A percentile compares a stretch with the other conserved stretches of the same genome.
Conservation (phyloP, 2,888 invertebrate genomes). For the Craniophora ligustri region DNA sequence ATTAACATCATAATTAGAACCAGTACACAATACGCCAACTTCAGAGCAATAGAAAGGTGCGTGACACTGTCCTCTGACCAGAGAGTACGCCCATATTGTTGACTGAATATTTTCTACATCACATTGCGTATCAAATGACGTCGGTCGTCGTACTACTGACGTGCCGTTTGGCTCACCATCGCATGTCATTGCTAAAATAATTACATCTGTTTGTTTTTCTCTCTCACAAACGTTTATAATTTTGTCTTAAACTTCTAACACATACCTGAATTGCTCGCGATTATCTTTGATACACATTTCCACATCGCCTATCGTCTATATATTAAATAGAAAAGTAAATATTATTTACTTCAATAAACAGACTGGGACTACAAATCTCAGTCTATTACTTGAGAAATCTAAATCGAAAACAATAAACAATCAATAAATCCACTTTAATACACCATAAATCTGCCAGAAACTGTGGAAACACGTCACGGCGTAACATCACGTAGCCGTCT, state of each 20-base stretch:
- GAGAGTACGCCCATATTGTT: constrained; percentile 51
- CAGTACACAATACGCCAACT: constrained; percentile 36
- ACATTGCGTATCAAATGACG: constrained; percentile 52
- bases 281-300: constrained; percentile 13
- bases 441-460: constrained; percentile 67
- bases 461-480: constrained; percentile 57
- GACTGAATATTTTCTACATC: constrained; percentile 47
- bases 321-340: constrained; percentile 42
- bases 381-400: constrained; percentile 58
- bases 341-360: constrained; percentile 46
- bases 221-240: constrained; percentile 35
- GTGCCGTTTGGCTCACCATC: constrained; percentile 42
- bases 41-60: constrained; percentile 38
- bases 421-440: constrained; percentile 70
- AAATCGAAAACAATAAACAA: constrained; percentile 71
- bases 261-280: constrained; percentile 16
- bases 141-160: constrained; percentile 47
- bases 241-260: constrained; percentile 29
- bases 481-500: constrained; percentile 45
- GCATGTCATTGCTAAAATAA: constrained; percentile 47
- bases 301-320: constrained; percentile 13
- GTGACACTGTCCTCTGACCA: constrained; percentile 45
- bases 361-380: constrained; percentile 50
- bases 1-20: constrained; percentile 25
- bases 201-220: constrained; percentile 48